These are phyloP conservation scores for Venusia cambrica DNA, from an alignment of 2,888 invertebrate genomes.

Conservation along the genomic window DNA sequence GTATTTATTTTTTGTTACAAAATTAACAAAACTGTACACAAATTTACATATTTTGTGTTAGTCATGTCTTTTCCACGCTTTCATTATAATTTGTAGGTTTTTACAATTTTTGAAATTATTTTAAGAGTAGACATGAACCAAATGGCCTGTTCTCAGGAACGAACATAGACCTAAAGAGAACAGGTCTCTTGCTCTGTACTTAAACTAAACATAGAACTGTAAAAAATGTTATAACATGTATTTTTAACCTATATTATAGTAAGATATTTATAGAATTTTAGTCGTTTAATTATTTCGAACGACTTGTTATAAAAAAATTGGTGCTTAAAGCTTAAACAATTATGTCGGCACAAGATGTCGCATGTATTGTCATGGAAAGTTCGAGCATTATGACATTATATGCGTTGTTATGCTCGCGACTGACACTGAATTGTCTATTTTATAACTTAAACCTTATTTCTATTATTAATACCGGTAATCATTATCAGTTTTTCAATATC, in stretches of 20 bases:
- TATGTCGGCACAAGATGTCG: slow-evolving; percentile 64
- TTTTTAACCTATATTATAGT: slow-evolving; percentile 80
- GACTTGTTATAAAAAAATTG: slow-evolving; percentile 82
- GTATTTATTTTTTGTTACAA: slow-evolving; percentile 41
- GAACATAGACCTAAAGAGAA: slow-evolving; percentile 37
- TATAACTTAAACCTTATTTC: no score
- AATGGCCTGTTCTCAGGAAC: slow-evolving; percentile 45
- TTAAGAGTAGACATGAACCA: slow-evolving; percentile 45
- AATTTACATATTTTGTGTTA: slow-evolving; percentile 46
- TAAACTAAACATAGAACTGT: slow-evolving; percentile 77
- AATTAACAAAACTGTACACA: slow-evolving; percentile 52
- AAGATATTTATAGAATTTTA: slow-evolving; percentile 81
- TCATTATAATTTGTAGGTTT: slow-evolving; percentile 50
- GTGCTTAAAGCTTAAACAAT: slow-evolving; percentile 79
- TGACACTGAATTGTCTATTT: slow-evolving; percentile 36
- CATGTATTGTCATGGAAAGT: slow-evolving; percentile 73
- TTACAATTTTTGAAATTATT: slow-evolving; percentile 51
- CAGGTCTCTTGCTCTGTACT: slow-evolving; percentile 46
- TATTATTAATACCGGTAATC: no score
- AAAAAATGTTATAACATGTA: slow-evolving; percentile 80
- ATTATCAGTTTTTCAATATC: no score
- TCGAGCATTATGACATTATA: slow-evolving; percentile 78
- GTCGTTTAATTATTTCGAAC: slow-evolving; percentile 82
- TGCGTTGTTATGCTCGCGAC: slow-evolving; percentile 74
- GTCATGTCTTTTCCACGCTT: slow-evolving; percentile 46